Evolutionary conservation across 2,113 vertebrate species (phyloP).

Genomic region (Xyliphius kryptos): DNA sequence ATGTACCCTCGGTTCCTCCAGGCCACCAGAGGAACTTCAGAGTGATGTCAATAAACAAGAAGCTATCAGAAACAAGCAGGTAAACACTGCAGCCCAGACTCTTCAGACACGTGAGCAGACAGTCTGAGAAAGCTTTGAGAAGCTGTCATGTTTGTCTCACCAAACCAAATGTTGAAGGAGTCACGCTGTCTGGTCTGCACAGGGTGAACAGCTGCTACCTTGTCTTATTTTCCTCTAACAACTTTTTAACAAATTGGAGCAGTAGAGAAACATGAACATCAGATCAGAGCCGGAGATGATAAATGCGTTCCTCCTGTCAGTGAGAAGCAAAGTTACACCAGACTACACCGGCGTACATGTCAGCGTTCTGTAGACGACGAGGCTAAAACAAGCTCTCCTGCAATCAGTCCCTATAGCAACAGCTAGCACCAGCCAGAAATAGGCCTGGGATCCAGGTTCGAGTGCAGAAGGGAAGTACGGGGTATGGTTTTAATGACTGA

Average conservation of each 20-base stretch:
- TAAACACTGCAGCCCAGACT: no score
- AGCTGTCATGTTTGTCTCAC: conserved; percentile 6
- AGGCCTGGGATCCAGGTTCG: neutral
- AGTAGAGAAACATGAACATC: neutral
- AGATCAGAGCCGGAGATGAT: neutral
- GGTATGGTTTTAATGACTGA: no score
- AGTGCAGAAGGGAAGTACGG: neutral
- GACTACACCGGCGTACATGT: neutral
- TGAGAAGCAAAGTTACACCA: neutral
- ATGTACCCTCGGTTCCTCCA: no score
- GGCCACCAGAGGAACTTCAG: no score
- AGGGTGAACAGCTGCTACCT: conserved; percentile 5
- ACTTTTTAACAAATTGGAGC: conserved; percentile 10
- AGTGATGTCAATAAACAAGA: no score
- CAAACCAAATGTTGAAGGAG: neutral
- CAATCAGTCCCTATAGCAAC: conserved; percentile 21
- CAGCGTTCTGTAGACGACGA: neutral
- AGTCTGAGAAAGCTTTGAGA: neutral
- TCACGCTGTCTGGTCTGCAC: conserved; percentile 7
- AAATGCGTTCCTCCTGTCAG: neutral
- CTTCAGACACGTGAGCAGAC: no score
- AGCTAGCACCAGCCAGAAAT: neutral
- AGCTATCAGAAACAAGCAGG: no score
- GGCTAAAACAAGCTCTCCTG: neutral
- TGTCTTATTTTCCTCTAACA: conserved; percentile 7